Conservation (phyloP, 1,140 invertebrate genomes). For the Coptotermes formosanus region DNA sequence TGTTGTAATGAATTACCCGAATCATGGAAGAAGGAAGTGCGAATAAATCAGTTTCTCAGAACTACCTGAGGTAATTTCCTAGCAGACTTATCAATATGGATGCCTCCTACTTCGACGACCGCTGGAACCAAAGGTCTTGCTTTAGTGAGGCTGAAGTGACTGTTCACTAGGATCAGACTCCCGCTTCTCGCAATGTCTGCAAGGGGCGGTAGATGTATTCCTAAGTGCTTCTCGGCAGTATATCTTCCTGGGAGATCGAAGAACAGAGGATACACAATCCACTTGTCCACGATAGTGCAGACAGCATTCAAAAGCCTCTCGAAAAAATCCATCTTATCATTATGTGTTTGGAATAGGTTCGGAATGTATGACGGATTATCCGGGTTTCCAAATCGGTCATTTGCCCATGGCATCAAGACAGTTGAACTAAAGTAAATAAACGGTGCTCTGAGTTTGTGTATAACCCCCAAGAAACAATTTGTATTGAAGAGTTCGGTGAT, state of each 20-base stretch:
- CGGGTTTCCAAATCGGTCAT: constrained; percentile 39
- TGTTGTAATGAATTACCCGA: too few relatives aligned
- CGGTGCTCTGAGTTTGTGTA: constrained; percentile 22
- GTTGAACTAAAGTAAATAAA: not conserved
- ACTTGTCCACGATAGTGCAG: not conserved
- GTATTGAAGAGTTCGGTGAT: constrained; percentile 42
- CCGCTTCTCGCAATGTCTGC: constrained; percentile 36
- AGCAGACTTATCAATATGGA: constrained; percentile 44
- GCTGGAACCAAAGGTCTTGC: constrained; percentile 45
- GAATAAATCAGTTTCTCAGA: too few relatives aligned
- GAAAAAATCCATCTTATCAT: constrained; percentile 39
- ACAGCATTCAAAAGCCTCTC: constrained; percentile 37
- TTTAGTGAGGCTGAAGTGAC: constrained; percentile 45
- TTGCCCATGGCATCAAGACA: constrained; percentile 37
- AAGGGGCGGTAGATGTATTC: constrained; percentile 36
- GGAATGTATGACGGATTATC: constrained; percentile 38
- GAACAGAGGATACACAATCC: not conserved
- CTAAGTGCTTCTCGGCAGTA: not conserved
- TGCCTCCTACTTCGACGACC: constrained; percentile 48
- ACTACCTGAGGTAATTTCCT: constrained; percentile 12
- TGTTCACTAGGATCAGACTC: constrained; percentile 47
- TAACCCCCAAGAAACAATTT: constrained; percentile 29
- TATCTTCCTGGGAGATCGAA: not conserved
- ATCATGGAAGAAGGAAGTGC: too few relatives aligned
- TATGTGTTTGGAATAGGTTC: constrained; percentile 36